Evolutionary conservation across 2,113 vertebrate genomes (phyloP).

Genomic region (Hemiscyllium ocellatum): DNA sequence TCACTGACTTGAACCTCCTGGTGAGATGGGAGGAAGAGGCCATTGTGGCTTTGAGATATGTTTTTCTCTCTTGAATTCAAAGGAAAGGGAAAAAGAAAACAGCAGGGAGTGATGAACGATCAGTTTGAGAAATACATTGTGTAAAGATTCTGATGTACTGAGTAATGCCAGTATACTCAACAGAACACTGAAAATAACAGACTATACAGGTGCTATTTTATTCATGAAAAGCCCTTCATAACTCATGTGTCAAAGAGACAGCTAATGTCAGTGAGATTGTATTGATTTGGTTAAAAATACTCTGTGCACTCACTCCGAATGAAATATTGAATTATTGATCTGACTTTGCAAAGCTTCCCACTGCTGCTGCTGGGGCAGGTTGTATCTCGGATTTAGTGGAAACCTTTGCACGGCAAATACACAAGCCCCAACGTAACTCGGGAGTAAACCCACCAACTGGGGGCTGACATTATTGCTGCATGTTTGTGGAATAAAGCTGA

Average conservation of each 20-base stretch:
- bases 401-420: not conserved
- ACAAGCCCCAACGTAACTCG: not conserved
- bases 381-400: not conserved
- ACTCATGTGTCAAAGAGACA: constrained; percentile 16
- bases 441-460: not conserved
- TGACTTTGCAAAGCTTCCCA: not conserved
- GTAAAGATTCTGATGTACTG: no score
- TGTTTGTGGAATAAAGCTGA: not conserved
- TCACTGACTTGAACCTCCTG: not conserved
- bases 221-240: not conserved
- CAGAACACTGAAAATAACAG: not conserved
- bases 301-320: not conserved
- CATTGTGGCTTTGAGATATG: not conserved
- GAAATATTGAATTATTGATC: constrained; percentile 17
- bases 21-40: not conserved
- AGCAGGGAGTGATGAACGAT: not conserved
- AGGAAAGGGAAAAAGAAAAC: not conserved
- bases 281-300: constrained; percentile 26
- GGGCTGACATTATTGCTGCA: not conserved
- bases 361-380: not conserved
- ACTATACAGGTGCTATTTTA: not conserved
- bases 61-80: not conserved
- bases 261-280: not conserved
- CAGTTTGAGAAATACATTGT: not conserved
- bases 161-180: not conserved